These are phyloP conservation scores for Tachypleus tridentatus DNA, from an alignment of 1,140 invertebrate genomes.

Conservation along the genomic window DNA sequence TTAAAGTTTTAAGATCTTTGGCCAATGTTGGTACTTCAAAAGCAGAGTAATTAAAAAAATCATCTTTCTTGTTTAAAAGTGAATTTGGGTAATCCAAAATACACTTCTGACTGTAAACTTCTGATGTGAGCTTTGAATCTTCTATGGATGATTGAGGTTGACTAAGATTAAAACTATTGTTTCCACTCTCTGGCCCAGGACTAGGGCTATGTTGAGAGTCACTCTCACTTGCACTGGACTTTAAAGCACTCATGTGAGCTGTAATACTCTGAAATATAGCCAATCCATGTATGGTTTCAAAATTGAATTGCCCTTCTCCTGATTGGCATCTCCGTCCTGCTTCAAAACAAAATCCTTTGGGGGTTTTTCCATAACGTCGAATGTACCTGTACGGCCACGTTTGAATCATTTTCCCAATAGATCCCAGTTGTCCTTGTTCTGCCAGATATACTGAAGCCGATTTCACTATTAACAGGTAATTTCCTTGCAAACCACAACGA, in stretches of 20 bases:
- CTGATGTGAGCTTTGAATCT: too few relatives aligned
- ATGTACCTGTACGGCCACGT: conserved; percentile 82
- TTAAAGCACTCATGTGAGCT: conserved; percentile 19
- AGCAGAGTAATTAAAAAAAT: too few relatives aligned
- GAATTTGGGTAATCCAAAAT: too few relatives aligned
- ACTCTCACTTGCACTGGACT: conserved; percentile 10
- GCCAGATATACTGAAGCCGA: conserved; percentile 56
- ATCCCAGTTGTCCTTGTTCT: conserved; percentile 38
- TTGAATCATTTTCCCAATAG: conserved; percentile 41
- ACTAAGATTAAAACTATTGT: too few relatives aligned
- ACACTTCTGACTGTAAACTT: too few relatives aligned
- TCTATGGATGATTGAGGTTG: too few relatives aligned
- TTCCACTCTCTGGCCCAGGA: too few relatives aligned
- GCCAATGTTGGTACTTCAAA: too few relatives aligned
- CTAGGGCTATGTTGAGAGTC: neutral
- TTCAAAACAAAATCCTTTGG: conserved; percentile 75
- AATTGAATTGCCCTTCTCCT: conserved; percentile 66
- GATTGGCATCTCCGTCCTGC: conserved; percentile 73
- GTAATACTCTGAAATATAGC: conserved; percentile 24
- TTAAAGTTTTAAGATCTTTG: too few relatives aligned
- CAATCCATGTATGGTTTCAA: conserved; percentile 39
- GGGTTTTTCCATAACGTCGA: conserved; percentile 63
- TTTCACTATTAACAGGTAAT: conserved; percentile 58
- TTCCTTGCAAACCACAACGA: conserved; percentile 52
- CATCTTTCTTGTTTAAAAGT: too few relatives aligned